Percentiles rank a stretch among this genome's conserved stretches.
phyloP scores from a whole-genome alignment of 2,113 vertebrate genomes.

The Gobius niger region DNA sequence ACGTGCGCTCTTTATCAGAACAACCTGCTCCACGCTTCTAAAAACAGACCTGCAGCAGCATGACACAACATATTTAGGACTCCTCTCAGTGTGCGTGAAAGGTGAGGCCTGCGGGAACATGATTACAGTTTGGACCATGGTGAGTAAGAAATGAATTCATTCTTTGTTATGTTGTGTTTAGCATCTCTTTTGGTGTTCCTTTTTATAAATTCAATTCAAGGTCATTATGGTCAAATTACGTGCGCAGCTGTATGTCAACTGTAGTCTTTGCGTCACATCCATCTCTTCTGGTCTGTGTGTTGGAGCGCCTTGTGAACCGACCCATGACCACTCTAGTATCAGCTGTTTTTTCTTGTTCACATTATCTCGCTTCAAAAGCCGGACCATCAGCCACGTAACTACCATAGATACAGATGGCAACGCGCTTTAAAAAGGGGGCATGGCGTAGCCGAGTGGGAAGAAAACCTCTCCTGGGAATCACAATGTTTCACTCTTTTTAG shows the following conservation, averaged over 20 bases:
- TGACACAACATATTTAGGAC: neutral
- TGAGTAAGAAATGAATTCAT: neutral
- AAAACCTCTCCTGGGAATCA: too few relatives aligned
- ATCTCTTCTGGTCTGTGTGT: too few relatives aligned
- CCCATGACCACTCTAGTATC: too few relatives aligned
- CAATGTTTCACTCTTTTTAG: too few relatives aligned
- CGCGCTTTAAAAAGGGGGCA: too few relatives aligned
- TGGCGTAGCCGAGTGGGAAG: too few relatives aligned
- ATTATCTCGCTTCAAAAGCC: too few relatives aligned
- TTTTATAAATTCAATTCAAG: neutral
- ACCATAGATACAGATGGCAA: too few relatives aligned
- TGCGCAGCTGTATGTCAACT: neutral
- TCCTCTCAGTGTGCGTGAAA: neutral
- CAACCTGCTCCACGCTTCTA: neutral
- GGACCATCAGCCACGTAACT: too few relatives aligned
- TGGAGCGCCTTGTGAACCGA: too few relatives aligned
- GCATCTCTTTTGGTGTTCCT: neutral
- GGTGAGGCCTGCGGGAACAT: neutral
- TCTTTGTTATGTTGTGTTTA: constrained; percentile 1
- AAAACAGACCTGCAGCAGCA: neutral
- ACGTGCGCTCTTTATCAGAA: neutral
- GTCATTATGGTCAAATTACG: neutral
- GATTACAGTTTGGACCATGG: neutral
- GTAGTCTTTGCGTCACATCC: neutral
- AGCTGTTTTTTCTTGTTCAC: too few relatives aligned